Evolutionary conservation across 2,113 vertebrate genomes (phyloP).

Genomic region (Tichodroma muraria): DNA sequence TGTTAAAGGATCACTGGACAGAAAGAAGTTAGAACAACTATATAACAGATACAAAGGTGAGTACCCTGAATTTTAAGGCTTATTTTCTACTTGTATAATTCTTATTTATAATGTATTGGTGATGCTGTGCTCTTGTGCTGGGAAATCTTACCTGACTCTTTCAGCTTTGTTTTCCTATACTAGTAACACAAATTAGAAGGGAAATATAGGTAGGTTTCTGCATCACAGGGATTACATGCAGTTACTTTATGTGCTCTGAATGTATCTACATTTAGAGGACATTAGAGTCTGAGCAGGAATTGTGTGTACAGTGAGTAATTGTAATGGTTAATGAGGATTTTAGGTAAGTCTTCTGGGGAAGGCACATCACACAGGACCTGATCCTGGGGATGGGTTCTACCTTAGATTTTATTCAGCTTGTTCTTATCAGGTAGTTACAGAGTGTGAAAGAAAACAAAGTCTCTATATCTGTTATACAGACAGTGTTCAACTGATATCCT

Average conservation of each 20-base stretch:
- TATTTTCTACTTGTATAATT: background rate
- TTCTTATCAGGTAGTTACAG: background rate
- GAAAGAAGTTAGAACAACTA: conserved; percentile 93
- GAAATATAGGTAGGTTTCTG: background rate
- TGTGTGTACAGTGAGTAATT: background rate
- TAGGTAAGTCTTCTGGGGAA: background rate
- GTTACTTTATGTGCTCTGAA: background rate
- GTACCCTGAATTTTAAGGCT: conserved; percentile 1
- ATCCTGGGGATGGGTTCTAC: background rate
- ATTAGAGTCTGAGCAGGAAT: background rate
- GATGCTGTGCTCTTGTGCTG: background rate
- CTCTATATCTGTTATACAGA: background rate
- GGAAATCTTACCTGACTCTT: background rate
- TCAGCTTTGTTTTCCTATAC: background rate
- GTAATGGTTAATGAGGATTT: background rate
- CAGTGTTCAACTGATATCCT: background rate
- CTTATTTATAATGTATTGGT: background rate
- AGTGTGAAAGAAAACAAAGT: background rate
- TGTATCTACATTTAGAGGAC: background rate
- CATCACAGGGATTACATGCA: background rate
- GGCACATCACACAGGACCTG: background rate
- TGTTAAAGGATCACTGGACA: conserved; percentile 89
- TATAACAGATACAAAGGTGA: conserved; percentile 97
- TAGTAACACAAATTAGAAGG: background rate
- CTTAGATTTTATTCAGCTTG: background rate